Conservation (phyloP, 1,140 invertebrate species). For the Coptotermes formosanus region DNA sequence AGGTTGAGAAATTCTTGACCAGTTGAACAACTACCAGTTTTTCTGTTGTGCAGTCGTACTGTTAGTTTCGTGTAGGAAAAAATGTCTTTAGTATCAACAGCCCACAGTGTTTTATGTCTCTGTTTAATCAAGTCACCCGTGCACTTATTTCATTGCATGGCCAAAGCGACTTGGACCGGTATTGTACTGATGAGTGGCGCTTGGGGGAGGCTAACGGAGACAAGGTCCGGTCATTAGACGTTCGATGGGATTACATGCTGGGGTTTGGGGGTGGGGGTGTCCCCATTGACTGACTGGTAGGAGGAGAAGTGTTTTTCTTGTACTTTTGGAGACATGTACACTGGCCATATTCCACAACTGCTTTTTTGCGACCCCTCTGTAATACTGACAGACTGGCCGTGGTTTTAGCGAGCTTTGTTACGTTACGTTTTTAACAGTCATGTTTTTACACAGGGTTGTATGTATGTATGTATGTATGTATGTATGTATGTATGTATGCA, state of each 20-base stretch:
- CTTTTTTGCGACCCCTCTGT: background rate
- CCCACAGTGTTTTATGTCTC: background rate
- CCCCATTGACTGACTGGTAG: background rate
- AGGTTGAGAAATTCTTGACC: too few species aligned
- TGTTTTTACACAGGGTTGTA: too few species aligned
- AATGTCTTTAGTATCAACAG: too few species aligned
- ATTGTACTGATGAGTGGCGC: background rate
- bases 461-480: too few species aligned
- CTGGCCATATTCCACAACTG: background rate
- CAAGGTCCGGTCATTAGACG: constrained; percentile 13
- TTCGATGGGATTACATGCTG: constrained; percentile 6
- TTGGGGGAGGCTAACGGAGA: background rate
- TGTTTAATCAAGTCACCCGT: background rate
- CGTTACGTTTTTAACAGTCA: too few species aligned
- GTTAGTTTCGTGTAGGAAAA: too few species aligned
- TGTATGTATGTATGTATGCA: too few species aligned
- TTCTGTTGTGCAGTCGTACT: too few species aligned
- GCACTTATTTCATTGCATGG: background rate
- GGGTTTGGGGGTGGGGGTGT: background rate
- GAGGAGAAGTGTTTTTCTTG: constrained; percentile 15
- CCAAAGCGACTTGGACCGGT: background rate
- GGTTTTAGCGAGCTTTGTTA: too few species aligned
- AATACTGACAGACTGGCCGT: too few species aligned
- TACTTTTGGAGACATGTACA: background rate
- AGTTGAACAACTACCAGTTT: too few species aligned